Evolutionary conservation across 2,797 vertebrate genomes (phyloP), one percentile per base, ranked within the genome.

Genomic region (Echeneis naucrates): DNA sequence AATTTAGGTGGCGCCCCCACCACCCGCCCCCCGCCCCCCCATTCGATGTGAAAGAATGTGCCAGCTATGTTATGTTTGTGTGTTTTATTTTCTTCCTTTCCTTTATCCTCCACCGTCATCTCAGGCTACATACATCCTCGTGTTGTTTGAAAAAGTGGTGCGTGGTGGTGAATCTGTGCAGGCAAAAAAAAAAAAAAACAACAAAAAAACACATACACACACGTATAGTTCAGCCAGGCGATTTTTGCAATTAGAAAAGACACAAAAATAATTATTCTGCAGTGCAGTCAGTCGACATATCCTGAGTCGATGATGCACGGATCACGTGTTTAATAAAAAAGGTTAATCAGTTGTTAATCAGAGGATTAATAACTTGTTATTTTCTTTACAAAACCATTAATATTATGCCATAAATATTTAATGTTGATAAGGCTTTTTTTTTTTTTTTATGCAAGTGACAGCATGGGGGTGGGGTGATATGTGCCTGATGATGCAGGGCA

Each of bases 311-410:
- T 89, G 91, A 94, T 93, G 92, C 93, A 94, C 90, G 92, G 94
- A 94, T 95, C 93, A 94, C 92, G 88, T 94, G 92, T 92, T 94
- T 93, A 92, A 94, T 95, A 93, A 95, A 95, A 92, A 94, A 95
- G 93, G 94, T 94, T 95, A 95, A 95, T 95, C 93, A 94, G 93
- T 94, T 94, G 93, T 94, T 95, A 95, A 95, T 95, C 94, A 94
- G 92, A 94, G 93, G 93, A 94, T 95, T 95, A 95, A 95, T 95
- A 95, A 95, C 90, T 90, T 94, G 93, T 92, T 93, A 94, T 94
- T 95, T 95, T 95, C 93, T 94, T 95, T 94, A 93, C 91, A 94
- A 94, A 94, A 93, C 90, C 93, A 94, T 95, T 94, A 94, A 94
- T 93, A 95, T 93, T 90, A 90, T 93, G 92, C 92, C 91, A 95